phyloP scores from a whole-genome alignment of 2,888 invertebrate species.

The Oxytorus armatus region DNA sequence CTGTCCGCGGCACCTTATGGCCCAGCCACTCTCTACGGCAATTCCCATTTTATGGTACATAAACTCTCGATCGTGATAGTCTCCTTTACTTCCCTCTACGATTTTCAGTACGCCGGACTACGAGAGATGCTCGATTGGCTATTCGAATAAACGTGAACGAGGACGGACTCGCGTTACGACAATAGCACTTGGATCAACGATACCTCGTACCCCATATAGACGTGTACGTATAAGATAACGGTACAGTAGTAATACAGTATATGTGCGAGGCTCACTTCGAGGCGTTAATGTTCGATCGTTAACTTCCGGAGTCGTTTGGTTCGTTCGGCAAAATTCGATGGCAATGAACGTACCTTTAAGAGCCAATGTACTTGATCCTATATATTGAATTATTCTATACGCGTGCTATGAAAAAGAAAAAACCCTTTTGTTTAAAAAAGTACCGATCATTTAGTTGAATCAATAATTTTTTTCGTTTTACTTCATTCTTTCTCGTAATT shows the following conservation, averaged over 20 bases:
- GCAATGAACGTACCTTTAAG: constrained; percentile 39
- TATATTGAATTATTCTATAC: not conserved
- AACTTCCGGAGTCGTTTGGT: constrained; percentile 51
- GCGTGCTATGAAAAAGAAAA: not conserved
- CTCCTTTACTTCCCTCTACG: constrained; percentile 31
- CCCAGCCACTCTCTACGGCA: constrained; percentile 60
- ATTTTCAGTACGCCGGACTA: constrained; percentile 66
- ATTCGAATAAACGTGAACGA: constrained; percentile 72
- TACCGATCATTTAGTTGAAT: not conserved
- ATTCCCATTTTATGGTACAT: constrained; percentile 79
- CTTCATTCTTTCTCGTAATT: not conserved
- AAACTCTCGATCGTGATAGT: constrained; percentile 74
- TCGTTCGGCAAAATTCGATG: constrained; percentile 39
- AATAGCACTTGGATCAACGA: constrained; percentile 73
- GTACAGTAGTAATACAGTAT: constrained; percentile 27
- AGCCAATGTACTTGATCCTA: not conserved
- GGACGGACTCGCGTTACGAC: constrained; percentile 70
- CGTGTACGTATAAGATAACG: constrained; percentile 8
- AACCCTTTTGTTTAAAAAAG: not conserved
- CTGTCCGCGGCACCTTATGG: constrained; percentile 51
- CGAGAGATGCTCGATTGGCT: constrained; percentile 77
- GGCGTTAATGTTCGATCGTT: constrained; percentile 64
- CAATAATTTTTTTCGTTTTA: not conserved
- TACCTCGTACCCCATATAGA: constrained; percentile 11
- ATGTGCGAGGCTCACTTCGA: constrained; percentile 44